Evolutionary conservation across 2,888 invertebrate genomes (phyloP), one percentile per base, ranked within the genome.

Genomic region (Dendrolimus houi): DNA sequence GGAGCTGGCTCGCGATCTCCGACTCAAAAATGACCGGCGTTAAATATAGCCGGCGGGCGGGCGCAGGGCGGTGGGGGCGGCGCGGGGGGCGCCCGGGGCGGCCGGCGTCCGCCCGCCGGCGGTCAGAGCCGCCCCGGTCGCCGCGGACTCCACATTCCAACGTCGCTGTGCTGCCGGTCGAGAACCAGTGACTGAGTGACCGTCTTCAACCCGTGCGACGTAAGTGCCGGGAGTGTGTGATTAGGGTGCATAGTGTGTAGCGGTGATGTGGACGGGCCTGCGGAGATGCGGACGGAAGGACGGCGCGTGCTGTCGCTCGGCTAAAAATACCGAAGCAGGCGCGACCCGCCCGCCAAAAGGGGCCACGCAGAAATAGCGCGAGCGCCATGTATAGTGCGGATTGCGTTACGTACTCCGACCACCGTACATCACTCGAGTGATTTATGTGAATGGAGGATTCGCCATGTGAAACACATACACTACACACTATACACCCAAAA

Each of bases 121-220:
- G 75, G 71, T 70, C 92, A 93, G 93, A 93, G 93, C 93, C 92
- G 93, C 92, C 92, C 87, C 91, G 92, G 92, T 92, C 92, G 92
- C 91, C 92, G 93, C 93, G 93, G 93, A 93, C 93, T 92, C 92
- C 92, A 93, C 93, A 93, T 93, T 93, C 93, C 93, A 93, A 92
- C 92, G 90, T 85, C 86, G 89, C 87, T 85, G 86, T 85, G 87
- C 86, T 86, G 87, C 80, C 82, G 82, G 83, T 83, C 77, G 70
- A 77, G 73, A 77, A 81, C 79, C 83, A 71, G 74, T 85, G 85
- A 86, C 87, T 83, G 81, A 81, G 83, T 85, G 87, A 87, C 90
- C 89, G 87, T 79, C 86, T 87, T 87, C 85, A 68, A 81, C 85
- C 85, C 85, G 87, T 84, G 90, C 89, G 88, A 91, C 90, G 91